These are phyloP conservation scores for Andrena bucephala DNA, from an alignment of 2,888 invertebrate genomes.

Conservation along the genomic window DNA sequence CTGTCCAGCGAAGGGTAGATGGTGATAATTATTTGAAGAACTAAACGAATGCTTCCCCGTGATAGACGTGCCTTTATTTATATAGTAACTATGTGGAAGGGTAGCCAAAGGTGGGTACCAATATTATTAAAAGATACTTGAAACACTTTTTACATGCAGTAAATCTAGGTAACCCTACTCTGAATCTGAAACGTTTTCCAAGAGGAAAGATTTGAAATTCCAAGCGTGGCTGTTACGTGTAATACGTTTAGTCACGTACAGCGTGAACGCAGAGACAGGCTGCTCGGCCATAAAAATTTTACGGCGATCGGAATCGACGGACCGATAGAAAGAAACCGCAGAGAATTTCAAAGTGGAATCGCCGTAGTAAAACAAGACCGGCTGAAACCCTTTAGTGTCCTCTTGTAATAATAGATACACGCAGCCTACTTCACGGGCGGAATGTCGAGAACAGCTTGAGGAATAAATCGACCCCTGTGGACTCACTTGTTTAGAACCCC, in stretches of 20 bases:
- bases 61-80: too few species aligned
- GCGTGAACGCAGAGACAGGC: not conserved
- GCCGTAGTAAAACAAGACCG: conserved; percentile 25
- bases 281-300: conserved; percentile 38
- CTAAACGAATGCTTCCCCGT: too few species aligned
- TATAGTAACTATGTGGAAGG: too few species aligned
- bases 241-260: conserved; percentile 31
- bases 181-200: not conserved
- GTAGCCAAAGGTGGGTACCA: too few species aligned
- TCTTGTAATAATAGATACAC: conserved; percentile 68
- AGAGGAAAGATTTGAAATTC: not conserved
- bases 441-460: conserved; percentile 66
- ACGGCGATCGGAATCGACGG: conserved; percentile 34
- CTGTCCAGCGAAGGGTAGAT: not conserved
- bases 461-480: conserved; percentile 73
- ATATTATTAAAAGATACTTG: not conserved
- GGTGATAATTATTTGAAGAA: too few species aligned
- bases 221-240: not conserved
- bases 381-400: conserved; percentile 61
- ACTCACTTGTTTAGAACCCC: conserved; percentile 71
- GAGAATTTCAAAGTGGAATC: conserved; percentile 33
- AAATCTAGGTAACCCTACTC: not conserved
- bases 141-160: not conserved
- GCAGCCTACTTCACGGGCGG: conserved; percentile 53
- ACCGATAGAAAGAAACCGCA: conserved; percentile 19